Base-by-base conservation (phyloP, 2,888 invertebrate genomes). In the Phlogophora meticulosa region DNA sequence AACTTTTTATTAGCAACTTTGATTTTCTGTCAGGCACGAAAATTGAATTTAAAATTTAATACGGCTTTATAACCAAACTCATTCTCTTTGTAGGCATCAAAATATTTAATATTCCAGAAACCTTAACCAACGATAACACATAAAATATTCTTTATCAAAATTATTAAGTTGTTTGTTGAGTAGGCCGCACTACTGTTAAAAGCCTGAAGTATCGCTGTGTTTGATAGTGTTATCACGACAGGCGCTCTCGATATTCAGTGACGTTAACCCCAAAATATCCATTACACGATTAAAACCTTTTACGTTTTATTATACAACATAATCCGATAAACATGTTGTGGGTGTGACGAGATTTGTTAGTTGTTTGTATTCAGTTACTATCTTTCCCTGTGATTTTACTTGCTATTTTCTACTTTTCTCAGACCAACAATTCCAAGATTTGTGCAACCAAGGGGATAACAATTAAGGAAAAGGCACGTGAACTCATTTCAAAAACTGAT, bases 201-300 rank as follows among this genome's bases (percentile, higher is more conserved):
- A 88, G 87, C 82, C 63, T 48, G 64, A 70, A 64, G 58, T 76
- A 80, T 75, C 77, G 73, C 76, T 58, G 62, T 51, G 72, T 66
- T 57, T 78, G 86, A 91, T 91, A 91, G 62, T 72, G 67, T 65
- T 90, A 90, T 89, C 90, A 59, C 62, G 80, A 80, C 80, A 81
- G 59, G 80, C 87, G 79, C 82, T 86, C 80, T 78, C 72, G 85
- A 82, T 86, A 85, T 72, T 38, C 53, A 22, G 81, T 88, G 87
- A 84, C 84, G 84, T 80, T 82, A 76, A 79, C 81, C 69, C 81
- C 80, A 74, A 87, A 87, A 90, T 83, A 84, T 88, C 91, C 92
- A 93, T 93, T 92, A 92, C 85, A 76, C 78, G 90, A 91, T 90
- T 90, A 90, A 90, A 91, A 86, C 91, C 92, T 91, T 92, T 92